Percentiles rank a stretch among this genome's conserved stretches.
phyloP scores from a whole-genome alignment of 2,113 vertebrate genomes.

The Ctenodactylus gundi region DNA sequence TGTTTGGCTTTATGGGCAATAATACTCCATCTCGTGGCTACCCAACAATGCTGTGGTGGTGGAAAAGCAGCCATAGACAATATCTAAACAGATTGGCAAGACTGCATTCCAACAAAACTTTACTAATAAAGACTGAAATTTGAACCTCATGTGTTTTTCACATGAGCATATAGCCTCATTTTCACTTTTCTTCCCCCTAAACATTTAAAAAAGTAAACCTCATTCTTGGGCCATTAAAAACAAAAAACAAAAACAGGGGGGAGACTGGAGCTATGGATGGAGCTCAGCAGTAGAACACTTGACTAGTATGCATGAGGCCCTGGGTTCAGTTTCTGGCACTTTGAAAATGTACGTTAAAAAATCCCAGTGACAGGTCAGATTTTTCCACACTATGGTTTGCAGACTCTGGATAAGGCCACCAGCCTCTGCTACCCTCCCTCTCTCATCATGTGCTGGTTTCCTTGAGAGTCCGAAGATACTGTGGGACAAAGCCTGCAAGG shows the following conservation, averaged over 20 bases:
- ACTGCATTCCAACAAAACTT: not conserved
- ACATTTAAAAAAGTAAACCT: not conserved
- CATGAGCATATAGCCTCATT: not conserved
- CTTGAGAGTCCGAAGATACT: not conserved
- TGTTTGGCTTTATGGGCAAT: not conserved
- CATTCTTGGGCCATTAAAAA: not conserved
- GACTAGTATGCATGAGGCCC: not conserved
- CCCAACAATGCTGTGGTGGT: not conserved
- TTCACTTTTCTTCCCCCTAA: not conserved
- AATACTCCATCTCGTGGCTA: not conserved
- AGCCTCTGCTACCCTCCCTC: not conserved
- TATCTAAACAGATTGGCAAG: not conserved
- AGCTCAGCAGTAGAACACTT: not conserved
- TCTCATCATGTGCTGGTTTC: not conserved
- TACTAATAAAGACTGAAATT: not conserved
- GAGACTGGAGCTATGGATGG: not conserved
- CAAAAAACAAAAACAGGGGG: no score
- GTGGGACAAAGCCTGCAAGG: not conserved
- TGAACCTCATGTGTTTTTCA: not conserved
- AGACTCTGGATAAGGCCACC: not conserved
- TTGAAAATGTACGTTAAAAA: not conserved
- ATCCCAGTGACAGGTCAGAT: not conserved
- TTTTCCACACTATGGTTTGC: not conserved
- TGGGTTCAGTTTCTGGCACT: not conserved
- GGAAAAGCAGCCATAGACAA: not conserved